Evolutionary conservation across 2,113 vertebrate genomes (phyloP), one percentile per base, ranked within the genome.

Genomic region (Vulpes vulpes): DNA sequence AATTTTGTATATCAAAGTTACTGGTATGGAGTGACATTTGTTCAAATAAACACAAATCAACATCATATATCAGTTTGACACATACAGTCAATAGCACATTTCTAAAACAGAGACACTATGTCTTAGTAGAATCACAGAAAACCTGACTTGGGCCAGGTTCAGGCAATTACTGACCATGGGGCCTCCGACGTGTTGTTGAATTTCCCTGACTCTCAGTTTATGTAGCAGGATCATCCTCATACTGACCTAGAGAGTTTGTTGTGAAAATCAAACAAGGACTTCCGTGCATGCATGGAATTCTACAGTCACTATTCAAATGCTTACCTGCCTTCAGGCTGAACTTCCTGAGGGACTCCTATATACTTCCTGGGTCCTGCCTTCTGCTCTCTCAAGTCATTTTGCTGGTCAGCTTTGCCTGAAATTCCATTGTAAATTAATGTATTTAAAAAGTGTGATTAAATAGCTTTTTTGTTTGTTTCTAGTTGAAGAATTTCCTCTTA

Each of bases 401-500:
- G 16, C 1, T 25, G 27, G 11, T 27, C 71, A 57, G 11, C 8
- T 49, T 32, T 94, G 43, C 69, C 17, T 59, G 32, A 88, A 53
- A 79, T 23, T 67, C n/a, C 11, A 79, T 85, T n/a, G 17, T 51
- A 73, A 76, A 67, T 76, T 35, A 60, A 32, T 88, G 64, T 62
- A 93, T 94, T 85, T 64, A 81, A 85, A 67, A 11, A 90, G 16
- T 78, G 9, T 88, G 19, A 35, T 27, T 15, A 35, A 87, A 9
- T 95, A 90, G 51, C 14, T 9, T 19, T 82, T 10, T 93, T 62
- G 15, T 62, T 49, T 69, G 32, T 59, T 43, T 78, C 94, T 96
- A 97, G 79, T 96, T 55, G 32, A 87, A 87, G 85, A 71, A 94
- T 96, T 98, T 98, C 97, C 84, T n/a, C 91, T 98, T 96, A 94